Base-by-base conservation (phyloP, 64 coral and sea anemone genomes). In the Pocillopora verrucosa region DNA sequence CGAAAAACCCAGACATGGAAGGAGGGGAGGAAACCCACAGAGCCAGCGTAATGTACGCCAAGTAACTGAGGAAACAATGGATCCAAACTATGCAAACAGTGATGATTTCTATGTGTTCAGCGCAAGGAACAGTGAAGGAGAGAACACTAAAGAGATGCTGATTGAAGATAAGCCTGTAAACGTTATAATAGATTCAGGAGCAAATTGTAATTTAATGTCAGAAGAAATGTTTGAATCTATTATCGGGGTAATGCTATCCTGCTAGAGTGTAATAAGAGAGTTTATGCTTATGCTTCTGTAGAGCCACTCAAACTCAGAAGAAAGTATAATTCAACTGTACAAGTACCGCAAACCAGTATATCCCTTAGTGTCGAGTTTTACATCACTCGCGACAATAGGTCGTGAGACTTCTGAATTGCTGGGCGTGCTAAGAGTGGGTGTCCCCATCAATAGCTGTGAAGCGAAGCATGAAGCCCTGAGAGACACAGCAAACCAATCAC, bases 191-290 rank as follows among this genome's bases (percentile, higher is more conserved):
- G 88, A 91, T 59, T 91, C 88, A 75, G 89, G 89, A 56, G 82
- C 88, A 59, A 90, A 84, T 81, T 80, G 88, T 80, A 94, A 90
- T 68, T 76, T 86, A 16, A 87, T 94, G 78, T 90, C 88, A 72
- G 1, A 80, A 58, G 72, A 70, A 80, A 72, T 56, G 11, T 87
- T 94, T 69, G 22, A 90, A 36, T 84, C 36, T 73, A 34, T 94
- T 7, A 25, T 63, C 34, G 88, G 81, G 77, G 88, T 36, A 65
- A 77, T 12, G 56, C 58, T 26, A 82, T 22, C 35, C 34, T 65
- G 59, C 34, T 83, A 30, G 80, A 83, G 59, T 83, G 80, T 20
- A 90, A 30, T 19, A 90, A 90, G 26, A 57, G 56, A 73, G 56
- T 82, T 64, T 82, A 60, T 83, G 79, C 89, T 14, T 91, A 91